phyloP scores from a whole-genome alignment of 1,140 invertebrate species.

The Zelostemma sp. region DNA sequence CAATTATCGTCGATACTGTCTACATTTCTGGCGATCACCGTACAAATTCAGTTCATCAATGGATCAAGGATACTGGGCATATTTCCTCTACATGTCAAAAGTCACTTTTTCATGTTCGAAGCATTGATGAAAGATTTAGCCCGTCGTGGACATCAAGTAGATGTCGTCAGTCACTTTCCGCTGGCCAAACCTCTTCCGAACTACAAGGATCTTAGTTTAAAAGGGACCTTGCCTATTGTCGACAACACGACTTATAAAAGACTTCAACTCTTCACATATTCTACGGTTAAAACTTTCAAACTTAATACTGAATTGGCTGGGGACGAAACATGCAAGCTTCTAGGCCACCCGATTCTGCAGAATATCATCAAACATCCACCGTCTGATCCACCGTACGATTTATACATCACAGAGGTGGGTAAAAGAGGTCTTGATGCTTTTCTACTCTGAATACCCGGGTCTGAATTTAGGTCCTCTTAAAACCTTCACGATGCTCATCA shows the following conservation, averaged over 20 bases:
- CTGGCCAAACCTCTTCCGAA: slow-evolving; percentile 53
- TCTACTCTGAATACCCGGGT: no score
- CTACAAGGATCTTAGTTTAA: slow-evolving; percentile 55
- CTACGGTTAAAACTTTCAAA: no score
- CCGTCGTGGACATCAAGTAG: slow-evolving; percentile 71
- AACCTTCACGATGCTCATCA: no score
- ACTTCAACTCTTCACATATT: no score
- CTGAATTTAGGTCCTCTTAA: no score
- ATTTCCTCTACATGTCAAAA: slow-evolving; percentile 65
- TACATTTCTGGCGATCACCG: no score
- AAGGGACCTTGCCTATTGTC: slow-evolving; percentile 32
- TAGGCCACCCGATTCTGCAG: slow-evolving; percentile 36
- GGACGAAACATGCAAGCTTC: slow-evolving; percentile 23
- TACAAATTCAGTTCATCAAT: no score
- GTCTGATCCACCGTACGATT: no score
- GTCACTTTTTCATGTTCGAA: slow-evolving; percentile 71
- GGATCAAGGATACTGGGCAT: slow-evolving; percentile 56
- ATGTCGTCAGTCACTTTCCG: slow-evolving; percentile 70
- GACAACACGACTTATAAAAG: slow-evolving; percentile 45
- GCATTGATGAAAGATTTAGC: slow-evolving; percentile 70
- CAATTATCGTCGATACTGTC: no score
- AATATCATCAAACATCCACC: not conserved
- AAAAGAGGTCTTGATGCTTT: no score
- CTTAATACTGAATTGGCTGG: no score
- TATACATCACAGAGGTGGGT: no score